phyloP scores from a whole-genome alignment of 2,797 vertebrate genomes.

The Mus minutoides region DNA sequence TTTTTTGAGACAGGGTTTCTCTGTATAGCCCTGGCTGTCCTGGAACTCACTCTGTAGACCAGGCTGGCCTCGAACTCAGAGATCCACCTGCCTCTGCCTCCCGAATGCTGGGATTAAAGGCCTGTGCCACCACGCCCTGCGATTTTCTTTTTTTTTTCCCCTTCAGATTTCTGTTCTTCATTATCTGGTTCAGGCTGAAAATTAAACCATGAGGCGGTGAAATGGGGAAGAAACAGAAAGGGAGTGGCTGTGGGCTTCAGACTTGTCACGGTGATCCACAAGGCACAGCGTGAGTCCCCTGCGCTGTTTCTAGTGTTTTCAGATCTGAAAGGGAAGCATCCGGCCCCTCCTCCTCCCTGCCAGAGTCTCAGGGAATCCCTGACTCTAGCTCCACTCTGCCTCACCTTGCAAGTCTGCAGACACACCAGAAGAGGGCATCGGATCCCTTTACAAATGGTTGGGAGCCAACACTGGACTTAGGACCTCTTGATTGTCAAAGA shows the following conservation, averaged over 20 bases:
- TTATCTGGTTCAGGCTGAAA: slow-evolving; percentile 12
- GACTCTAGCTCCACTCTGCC: background rate
- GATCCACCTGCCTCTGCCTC: no score
- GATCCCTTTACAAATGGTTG: background rate
- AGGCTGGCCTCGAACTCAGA: no score
- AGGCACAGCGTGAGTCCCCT: background rate
- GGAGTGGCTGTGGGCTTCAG: background rate
- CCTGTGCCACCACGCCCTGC: no score
- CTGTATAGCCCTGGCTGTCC: no score
- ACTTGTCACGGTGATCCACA: background rate
- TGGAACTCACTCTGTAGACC: no score
- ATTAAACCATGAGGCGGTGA: background rate
- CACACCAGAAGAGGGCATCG: background rate
- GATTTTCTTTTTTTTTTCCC: no score
- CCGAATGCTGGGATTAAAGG: no score
- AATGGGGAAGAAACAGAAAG: background rate
- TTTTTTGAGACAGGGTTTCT: no score
- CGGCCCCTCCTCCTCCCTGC: background rate
- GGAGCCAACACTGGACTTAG: background rate
- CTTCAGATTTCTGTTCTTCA: slow-evolving; percentile 45
- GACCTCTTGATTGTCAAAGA: background rate
- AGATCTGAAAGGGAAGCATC: background rate
- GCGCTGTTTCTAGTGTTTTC: rapidly evolving
- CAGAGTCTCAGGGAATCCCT: background rate
- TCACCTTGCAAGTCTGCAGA: background rate